These are phyloP conservation scores for Holothuria glaberrima DNA, from an alignment of 35 echinoderm and acorn worm species.

Conservation along the genomic window DNA sequence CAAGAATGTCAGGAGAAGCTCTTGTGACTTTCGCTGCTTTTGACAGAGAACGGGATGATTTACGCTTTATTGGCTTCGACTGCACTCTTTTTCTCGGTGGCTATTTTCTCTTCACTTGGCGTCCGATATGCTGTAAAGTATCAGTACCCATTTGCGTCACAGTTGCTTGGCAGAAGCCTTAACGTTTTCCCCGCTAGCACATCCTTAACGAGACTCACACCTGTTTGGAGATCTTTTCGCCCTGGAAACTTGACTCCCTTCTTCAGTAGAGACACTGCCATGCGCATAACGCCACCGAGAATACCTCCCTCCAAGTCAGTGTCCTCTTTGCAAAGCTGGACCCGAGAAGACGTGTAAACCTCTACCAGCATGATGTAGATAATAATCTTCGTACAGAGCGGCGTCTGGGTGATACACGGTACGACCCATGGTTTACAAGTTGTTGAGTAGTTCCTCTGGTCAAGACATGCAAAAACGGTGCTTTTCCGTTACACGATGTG, in stretches of 20 bases:
- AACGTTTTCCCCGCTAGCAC: constrained; percentile 12
- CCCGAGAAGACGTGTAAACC: not conserved
- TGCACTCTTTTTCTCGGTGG: not conserved
- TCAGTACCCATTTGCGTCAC: not conserved
- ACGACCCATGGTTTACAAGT: too few species aligned
- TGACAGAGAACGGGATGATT: not conserved
- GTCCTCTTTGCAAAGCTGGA: not conserved
- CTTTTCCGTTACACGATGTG: too few species aligned
- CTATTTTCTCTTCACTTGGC: not conserved
- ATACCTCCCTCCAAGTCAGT: constrained; percentile 21
- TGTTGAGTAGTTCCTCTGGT: too few species aligned
- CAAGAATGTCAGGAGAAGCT: constrained; percentile 8
- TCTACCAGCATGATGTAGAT: not conserved
- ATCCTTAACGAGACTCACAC: not conserved
- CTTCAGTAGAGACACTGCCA: not conserved
- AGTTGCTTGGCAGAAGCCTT: not conserved
- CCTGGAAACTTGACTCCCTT: not conserved
- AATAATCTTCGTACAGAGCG: not conserved
- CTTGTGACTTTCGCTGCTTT: not conserved
- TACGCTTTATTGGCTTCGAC: not conserved
- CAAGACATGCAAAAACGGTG: too few species aligned
- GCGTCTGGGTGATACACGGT: too few species aligned
- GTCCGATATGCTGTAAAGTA: not conserved
- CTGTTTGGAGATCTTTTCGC: not conserved
- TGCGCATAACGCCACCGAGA: not conserved